phyloP scores from a whole-genome alignment of 2,113 vertebrate species.

The Progne subis region DNA sequence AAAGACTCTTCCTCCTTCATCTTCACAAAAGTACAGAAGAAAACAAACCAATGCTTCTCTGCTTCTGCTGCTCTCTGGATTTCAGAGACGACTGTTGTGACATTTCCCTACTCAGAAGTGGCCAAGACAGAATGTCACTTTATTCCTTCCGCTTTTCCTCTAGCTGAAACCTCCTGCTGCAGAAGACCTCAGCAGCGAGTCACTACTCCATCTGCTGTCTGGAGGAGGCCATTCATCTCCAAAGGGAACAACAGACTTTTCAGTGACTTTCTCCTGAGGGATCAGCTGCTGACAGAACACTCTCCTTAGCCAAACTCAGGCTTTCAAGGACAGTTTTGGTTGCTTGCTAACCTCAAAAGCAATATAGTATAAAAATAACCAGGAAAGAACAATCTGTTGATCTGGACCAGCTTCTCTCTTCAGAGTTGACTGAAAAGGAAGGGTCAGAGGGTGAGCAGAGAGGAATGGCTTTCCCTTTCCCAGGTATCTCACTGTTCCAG shows the following conservation, averaged over 20 bases:
- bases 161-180: not conserved
- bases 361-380: not conserved
- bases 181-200: not conserved
- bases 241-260: not conserved
- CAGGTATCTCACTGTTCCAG: not conserved
- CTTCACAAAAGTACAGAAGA: not conserved
- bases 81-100: not conserved
- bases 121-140: not conserved
- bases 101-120: not conserved
- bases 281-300: not conserved
- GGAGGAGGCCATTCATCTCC: not conserved
- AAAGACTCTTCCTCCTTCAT: not conserved
- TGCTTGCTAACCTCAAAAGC: not conserved
- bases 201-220: constrained; percentile 4
- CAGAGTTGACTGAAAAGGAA: not conserved
- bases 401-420: not conserved
- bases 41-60: not conserved
- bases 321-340: not conserved
- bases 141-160: not conserved
- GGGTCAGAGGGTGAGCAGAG: not conserved
- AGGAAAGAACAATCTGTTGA: not conserved
- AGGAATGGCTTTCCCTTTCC: not conserved
- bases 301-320: not conserved
- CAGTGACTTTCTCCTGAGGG: not conserved
- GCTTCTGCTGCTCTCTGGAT: not conserved